Base-by-base conservation (phyloP, 2,113 vertebrate species). In the Epinephelus cyanopodus region DNA sequence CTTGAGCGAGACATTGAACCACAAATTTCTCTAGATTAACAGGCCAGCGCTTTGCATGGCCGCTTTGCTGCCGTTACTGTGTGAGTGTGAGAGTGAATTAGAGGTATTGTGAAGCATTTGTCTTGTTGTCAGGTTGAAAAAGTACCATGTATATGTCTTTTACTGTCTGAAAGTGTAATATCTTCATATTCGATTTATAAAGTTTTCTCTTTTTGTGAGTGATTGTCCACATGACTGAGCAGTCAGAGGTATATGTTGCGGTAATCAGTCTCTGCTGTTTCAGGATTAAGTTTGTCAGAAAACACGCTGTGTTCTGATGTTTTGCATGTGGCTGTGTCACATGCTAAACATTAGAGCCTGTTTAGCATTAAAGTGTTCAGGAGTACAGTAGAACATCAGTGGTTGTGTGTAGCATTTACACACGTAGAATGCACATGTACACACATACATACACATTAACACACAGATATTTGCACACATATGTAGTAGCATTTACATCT, bases 301-400 rank as follows among this genome's bases (percentile, higher is more conserved):
- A 54, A 56, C 39, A 62, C 8, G 3, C 0, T 66, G 25, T 27
- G 29, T 3, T 54, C 15, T 72, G 15, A 48, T 64, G 48, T 14
- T 1, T 37, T 47, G 1, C 63, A 64, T 69, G n/a, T 65, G 58
- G 45, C 9, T 0, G 3, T 1, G 25, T 57, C 37, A 66, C 54
- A 76, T 58, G 37, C 23, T 68, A 53, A 19, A 47, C 47, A 65
- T 81, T 73, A 77, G 19, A 58, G 25, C 14, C 53, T 82, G 39
- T 61, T 42, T 33, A 75, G 61, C 75, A 79, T 79, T 62, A 73
- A 62, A 63, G 27, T 63, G 47, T 58, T 66, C 27, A 68, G 57
- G 39, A 52, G 54, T 4, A 42, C 21, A 13, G 42, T 39, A 45
- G 54, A 62, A 60, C 57, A 52, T 65, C 37, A 68, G 47, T 39